Evolutionary conservation across 2,113 vertebrate genomes (phyloP).

Genomic region (Budorcas taxicolor): DNA sequence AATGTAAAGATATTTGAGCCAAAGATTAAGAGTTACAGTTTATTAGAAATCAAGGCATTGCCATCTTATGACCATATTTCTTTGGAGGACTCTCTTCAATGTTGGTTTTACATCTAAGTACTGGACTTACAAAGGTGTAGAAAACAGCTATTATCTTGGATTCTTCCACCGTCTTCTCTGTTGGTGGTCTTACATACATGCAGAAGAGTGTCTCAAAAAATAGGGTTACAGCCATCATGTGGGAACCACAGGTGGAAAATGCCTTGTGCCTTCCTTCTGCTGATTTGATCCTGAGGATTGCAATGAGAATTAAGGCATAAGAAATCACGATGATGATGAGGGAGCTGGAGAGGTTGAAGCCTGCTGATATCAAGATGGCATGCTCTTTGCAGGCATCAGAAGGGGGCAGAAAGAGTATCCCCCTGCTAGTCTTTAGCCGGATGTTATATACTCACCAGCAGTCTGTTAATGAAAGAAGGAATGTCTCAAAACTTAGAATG

Average conservation of each 20-base stretch:
- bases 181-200: conserved; percentile 41
- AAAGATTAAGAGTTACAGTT: not conserved
- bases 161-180: conserved; percentile 48
- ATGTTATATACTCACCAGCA: too few relatives aligned
- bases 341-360: too few relatives aligned
- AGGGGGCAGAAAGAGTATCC: too few relatives aligned
- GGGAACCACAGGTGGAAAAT: conserved; percentile 70
- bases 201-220: conserved; percentile 65
- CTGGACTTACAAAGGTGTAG: conserved; percentile 45
- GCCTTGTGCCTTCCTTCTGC: conserved; percentile 44
- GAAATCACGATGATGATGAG: too few relatives aligned
- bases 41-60: not conserved
- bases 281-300: conserved; percentile 14
- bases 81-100: not conserved
- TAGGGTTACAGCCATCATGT: conserved; percentile 37
- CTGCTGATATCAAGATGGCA: too few relatives aligned
- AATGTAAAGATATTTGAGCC: not conserved
- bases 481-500: too few relatives aligned
- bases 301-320: too few relatives aligned
- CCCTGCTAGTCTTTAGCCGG: too few relatives aligned
- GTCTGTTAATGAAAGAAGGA: too few relatives aligned
- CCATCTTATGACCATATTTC: not conserved
- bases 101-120: conserved; percentile 59
- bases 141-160: conserved; percentile 57
- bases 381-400: too few relatives aligned